phyloP scores from a whole-genome alignment of 2,113 vertebrate species.

The Apteryx mantelli region DNA sequence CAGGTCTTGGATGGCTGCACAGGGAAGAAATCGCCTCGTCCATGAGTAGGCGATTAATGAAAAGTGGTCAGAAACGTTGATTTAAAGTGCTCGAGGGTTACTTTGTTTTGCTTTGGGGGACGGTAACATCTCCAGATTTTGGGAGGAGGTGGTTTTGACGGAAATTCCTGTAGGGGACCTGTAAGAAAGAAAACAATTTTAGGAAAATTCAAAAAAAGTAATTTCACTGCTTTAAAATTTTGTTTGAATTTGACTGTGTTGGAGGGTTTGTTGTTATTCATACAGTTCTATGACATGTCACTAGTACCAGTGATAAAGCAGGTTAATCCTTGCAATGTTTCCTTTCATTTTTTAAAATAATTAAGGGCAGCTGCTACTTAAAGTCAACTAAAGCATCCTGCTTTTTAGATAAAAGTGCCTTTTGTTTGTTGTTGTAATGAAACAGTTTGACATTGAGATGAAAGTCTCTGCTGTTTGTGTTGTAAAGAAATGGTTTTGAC shows the following conservation, averaged over 20 bases:
- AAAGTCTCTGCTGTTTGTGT: slow-evolving; percentile 51
- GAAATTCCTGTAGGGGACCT: background rate
- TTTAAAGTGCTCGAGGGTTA: too few relatives aligned
- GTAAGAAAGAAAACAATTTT: background rate
- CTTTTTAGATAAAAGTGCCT: slow-evolving; percentile 53
- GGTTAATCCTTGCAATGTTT: slow-evolving; percentile 19
- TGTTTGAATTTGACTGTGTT: background rate
- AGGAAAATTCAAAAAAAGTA: background rate
- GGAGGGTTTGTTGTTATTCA: background rate
- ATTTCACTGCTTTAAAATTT: background rate
- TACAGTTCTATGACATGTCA: background rate
- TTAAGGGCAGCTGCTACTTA: slow-evolving; percentile 62
- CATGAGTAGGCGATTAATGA: too few relatives aligned
- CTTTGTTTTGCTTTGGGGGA: too few relatives aligned
- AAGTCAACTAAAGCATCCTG: slow-evolving; percentile 19
- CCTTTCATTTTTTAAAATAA: slow-evolving; percentile 57
- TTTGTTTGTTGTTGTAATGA: slow-evolving; percentile 54
- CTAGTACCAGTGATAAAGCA: background rate
- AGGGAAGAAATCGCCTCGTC: background rate
- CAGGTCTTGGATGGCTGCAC: background rate
- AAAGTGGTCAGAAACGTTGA: too few relatives aligned
- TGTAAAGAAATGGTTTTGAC: slow-evolving; percentile 39
- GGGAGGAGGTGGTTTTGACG: too few relatives aligned
- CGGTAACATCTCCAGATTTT: too few relatives aligned
- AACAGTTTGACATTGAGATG: slow-evolving; percentile 47